These are phyloP conservation scores for Pseudolaguvia tuberculata DNA, from an alignment of 2,113 vertebrate species.

Conservation along the genomic window DNA sequence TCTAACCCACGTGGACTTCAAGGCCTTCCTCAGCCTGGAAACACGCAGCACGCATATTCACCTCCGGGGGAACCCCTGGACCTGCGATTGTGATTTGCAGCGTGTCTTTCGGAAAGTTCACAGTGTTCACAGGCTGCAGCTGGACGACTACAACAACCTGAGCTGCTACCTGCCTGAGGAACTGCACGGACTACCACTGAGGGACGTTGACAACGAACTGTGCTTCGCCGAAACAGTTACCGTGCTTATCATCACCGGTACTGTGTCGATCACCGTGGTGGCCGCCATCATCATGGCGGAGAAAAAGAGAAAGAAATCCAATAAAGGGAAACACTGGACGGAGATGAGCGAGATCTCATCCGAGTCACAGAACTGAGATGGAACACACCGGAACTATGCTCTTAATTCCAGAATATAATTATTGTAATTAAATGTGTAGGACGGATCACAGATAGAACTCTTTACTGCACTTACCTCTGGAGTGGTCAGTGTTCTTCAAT, in stretches of 20 bases:
- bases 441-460: not conserved
- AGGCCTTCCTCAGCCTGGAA: conserved; percentile 70
- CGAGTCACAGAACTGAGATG: conserved; percentile 52
- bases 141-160: conserved; percentile 73
- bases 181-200: conserved; percentile 56
- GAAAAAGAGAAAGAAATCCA: conserved; percentile 70
- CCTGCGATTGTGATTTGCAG: conserved; percentile 78
- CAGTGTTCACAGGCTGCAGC: conserved; percentile 67
- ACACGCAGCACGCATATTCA: conserved; percentile 73
- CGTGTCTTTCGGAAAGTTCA: conserved; percentile 73
- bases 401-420: too few relatives aligned
- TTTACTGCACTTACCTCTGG: not conserved
- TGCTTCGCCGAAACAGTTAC: conserved; percentile 76
- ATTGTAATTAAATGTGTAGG: too few relatives aligned
- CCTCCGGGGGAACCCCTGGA: conserved; percentile 71
- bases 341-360: conserved; percentile 65
- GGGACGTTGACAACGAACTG: conserved; percentile 65
- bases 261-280: conserved; percentile 72
- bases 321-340: conserved; percentile 69
- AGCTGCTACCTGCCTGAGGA: conserved; percentile 61
- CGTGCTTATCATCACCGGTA: conserved; percentile 74
- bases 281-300: conserved; percentile 75
- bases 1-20: conserved; percentile 65
- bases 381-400: too few relatives aligned
- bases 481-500: not conserved